These are phyloP conservation scores for Xiphophorus couchianus DNA, from an alignment of 2,113 vertebrate genomes.

Conservation along the genomic window DNA sequence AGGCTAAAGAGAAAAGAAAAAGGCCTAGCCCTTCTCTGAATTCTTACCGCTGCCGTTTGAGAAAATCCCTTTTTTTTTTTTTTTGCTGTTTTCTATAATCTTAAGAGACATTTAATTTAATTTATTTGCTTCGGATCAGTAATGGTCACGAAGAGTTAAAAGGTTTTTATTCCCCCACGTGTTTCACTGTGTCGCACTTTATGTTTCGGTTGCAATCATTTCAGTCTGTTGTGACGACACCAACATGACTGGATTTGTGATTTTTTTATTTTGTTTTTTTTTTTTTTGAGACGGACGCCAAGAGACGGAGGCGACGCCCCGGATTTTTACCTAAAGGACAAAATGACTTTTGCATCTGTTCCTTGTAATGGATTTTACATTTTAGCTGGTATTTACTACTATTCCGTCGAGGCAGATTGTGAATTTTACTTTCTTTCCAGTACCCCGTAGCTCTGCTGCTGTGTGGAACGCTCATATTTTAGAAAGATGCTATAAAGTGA, in stretches of 20 bases:
- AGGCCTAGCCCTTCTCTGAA: background rate
- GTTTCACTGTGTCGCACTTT: constrained; percentile 56
- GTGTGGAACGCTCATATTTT: constrained; percentile 52
- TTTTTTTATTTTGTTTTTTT: background rate
- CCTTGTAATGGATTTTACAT: constrained; percentile 18
- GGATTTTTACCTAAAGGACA: background rate
- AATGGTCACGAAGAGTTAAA: background rate
- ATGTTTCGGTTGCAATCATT: constrained; percentile 35
- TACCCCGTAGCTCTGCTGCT: constrained; percentile 40
- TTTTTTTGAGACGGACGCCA: constrained; percentile 3
- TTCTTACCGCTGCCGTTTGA: constrained; percentile 5
- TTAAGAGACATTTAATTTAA: background rate
- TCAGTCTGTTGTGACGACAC: constrained; percentile 30
- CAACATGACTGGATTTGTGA: background rate
- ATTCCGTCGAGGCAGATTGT: constrained; percentile 14
- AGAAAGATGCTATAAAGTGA: constrained; percentile 62
- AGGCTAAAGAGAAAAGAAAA: background rate
- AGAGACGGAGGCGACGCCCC: constrained; percentile 5
- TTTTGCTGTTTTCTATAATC: background rate
- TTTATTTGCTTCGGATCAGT: background rate
- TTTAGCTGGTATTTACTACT: constrained; percentile 11
- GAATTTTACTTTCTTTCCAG: constrained; percentile 21
- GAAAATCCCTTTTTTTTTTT: background rate
- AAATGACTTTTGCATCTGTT: constrained; percentile 7
- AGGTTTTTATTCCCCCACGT: constrained; percentile 2